Conservation (phyloP, 2,888 invertebrate species). For the Sinodicranocentrus sp. region DNA sequence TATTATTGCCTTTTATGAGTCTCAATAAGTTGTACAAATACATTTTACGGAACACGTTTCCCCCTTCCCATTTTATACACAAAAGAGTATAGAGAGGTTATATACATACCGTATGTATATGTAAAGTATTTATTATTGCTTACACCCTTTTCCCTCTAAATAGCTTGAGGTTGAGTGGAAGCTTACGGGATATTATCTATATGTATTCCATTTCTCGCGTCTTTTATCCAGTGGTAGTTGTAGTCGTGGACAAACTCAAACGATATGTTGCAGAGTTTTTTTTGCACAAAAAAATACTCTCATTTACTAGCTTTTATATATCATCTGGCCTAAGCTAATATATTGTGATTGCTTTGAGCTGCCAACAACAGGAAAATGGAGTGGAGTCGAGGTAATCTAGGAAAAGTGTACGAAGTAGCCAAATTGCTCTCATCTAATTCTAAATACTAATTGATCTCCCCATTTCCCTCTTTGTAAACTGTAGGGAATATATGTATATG, state of each 20-base stretch:
- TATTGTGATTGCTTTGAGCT: neutral
- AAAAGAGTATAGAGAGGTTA: neutral
- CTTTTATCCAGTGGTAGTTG: neutral
- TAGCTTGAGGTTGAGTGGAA: neutral
- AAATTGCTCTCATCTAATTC: constrained; percentile 69
- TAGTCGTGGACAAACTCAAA: constrained; percentile 4
- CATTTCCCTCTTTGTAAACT: constrained; percentile 13
- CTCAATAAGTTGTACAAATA: constrained; percentile 62
- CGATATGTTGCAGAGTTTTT: neutral
- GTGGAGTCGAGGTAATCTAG: neutral
- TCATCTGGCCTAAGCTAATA: neutral
- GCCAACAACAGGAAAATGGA: neutral
- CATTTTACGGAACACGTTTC: constrained; percentile 17
- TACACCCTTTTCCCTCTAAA: constrained; percentile 12
- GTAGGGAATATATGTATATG: too few species aligned
- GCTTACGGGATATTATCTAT: constrained; percentile 24
- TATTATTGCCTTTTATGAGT: constrained; percentile 70
- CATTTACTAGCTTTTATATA: neutral
- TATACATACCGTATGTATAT: neutral
- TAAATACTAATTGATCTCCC: constrained; percentile 72
- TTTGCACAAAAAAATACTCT: too few species aligned
- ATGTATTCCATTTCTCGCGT: constrained; percentile 17
- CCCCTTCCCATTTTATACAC: constrained; percentile 13
- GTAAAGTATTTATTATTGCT: constrained; percentile 23
- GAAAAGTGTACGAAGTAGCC: constrained; percentile 10